Evolutionary conservation across 2,888 invertebrate species (phyloP), one percentile per base, ranked within the genome.

Genomic region (Drosophila nr. fundita): DNA sequence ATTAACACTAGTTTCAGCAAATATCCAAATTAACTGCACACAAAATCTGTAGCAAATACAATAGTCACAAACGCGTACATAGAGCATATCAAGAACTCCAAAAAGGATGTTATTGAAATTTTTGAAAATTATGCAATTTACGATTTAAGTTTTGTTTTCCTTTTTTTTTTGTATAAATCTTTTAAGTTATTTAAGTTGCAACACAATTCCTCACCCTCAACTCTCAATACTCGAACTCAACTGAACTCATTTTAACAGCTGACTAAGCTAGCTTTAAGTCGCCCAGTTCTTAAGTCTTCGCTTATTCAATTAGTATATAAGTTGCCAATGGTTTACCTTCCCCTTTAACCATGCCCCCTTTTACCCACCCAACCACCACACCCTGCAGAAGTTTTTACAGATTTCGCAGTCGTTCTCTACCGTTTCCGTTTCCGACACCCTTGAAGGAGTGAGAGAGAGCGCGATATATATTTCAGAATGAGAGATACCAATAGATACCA

Each of bases 21-120:
- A 40, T 55, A 75, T 61, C 71, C 52, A 87, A 86, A 77, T 73
- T 85, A 85, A 73, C 72, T 87, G 86, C 86, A 87, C 86, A 81
- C 73, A 75, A 84, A 63, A 67, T 58, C 65, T 67, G 80, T 86
- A 89, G 87, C 71, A 65, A 62, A 74, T 48, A 50, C n/a, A 48
- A 42, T 69, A 67, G 64, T 52, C 52, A 59, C 69, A 53, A 60
- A 76, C 42, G 60, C 40, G 58, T 64, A 40, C 42, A 49, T 40
- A 40, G 34, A 40, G 34, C 68, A 62, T n/a, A 32, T 34, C 61
- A 53, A 27, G 49, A 67, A 42, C 15, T 30, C 21, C 57, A 57
- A 50, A 63, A 60, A 24, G 50, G 21, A 49, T 60, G 32, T 61
- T 65, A 3, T 58, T 45, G 27, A 45, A 49, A 49, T 53, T 53